Evolutionary conservation across 2,888 invertebrate genomes (phyloP), one percentile per base, ranked within the genome.

Genomic region (Archaeoteleia sp.): DNA sequence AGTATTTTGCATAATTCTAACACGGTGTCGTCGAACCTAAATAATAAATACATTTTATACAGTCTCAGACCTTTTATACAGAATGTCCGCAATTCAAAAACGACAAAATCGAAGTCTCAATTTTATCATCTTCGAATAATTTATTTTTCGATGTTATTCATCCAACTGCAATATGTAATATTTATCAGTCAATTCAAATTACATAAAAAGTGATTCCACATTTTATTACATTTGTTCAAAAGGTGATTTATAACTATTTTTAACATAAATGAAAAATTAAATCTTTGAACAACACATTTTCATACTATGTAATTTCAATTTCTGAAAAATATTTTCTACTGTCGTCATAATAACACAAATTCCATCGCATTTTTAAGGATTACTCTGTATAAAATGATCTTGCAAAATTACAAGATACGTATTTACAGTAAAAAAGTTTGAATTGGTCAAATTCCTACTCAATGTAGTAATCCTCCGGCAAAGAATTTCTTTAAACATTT

Each of bases 11-110:
- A 76, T 79, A 82, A 79, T 75, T 71, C 79, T 80, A 82, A 78
- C 79, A 79, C 77, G 76, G 79, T 81, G 78, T 80, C 81, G 80
- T 84, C 81, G 77, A 84, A 84, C 79, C 82, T 83, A 84, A 84
- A 83, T 82, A 84, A 84, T 84, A 84, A 84, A 84, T 84, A 84
- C 83, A 84, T 83, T 84, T 84, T 84, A 81, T 83, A 83, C 83
- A 83, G 79, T 82, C 79, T 72, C 72, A 80, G 82, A 80, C 81
- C 76, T 77, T 81, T 80, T 75, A 82, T 82, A 82, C 83, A 83
- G 83, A 83, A 82, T 42, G 37, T 48, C 42, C 42, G 35, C 6
- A 37, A 37, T 37, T 12, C 20, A 40, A 25, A 17, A 7, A 17
- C 7, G 12, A 12, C 8, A 10, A 29, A 45, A 15, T 12, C 1